Percentiles rank a stretch among this genome's conserved stretches.
Evolutionary conservation across 2,113 vertebrate species (phyloP).

Genomic region (Promerops cafer): DNA sequence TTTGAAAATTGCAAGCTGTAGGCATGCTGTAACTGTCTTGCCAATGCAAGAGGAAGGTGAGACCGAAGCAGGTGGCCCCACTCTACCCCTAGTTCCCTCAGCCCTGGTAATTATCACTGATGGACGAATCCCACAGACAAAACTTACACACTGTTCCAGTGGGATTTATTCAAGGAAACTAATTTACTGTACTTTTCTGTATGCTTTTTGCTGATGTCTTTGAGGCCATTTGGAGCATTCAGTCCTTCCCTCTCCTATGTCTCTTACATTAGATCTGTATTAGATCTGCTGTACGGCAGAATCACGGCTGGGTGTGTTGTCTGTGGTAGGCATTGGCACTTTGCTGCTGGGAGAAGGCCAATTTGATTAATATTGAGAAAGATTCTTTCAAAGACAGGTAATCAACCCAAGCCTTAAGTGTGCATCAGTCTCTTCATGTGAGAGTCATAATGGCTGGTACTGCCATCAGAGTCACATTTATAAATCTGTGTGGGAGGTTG

Average conservation of each 20-base stretch:
- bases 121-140: background rate
- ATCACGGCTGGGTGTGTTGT: background rate
- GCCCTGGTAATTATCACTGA: background rate
- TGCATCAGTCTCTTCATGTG: background rate
- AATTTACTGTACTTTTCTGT: background rate
- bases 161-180: background rate
- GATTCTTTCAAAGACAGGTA: background rate
- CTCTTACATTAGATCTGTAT: background rate
- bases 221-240: background rate
- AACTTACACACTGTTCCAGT: background rate
- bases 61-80: background rate
- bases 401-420: background rate
- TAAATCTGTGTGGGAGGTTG: background rate
- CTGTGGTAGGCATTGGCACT: background rate
- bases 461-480: background rate
- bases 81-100: background rate
- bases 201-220: background rate
- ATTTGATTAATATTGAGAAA: constrained; percentile 17
- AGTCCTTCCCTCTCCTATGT: background rate
- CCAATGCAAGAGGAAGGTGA: background rate
- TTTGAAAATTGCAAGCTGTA: background rate
- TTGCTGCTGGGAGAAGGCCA: background rate
- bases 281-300: background rate
- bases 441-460: background rate
- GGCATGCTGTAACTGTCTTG: background rate